Evolutionary conservation across 2,797 vertebrate species (phyloP), one percentile per base, ranked within the genome.

Genomic region (Halcyon smyrnensis): DNA sequence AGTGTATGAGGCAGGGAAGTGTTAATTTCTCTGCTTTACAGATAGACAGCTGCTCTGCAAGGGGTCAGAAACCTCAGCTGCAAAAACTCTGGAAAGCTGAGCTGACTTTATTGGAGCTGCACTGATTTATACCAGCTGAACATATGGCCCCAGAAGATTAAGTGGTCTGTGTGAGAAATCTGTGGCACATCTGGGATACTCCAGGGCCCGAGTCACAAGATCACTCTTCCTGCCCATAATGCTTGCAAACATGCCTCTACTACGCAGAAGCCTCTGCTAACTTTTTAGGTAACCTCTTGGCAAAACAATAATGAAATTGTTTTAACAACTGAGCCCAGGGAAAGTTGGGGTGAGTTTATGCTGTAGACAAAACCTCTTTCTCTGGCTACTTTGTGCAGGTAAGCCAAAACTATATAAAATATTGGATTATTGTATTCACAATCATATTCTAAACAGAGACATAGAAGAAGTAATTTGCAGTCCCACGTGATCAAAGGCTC

Each of bases 61-160:
- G 39, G 45, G 91, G 95, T 94, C 89, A 95, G 45, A 87, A 96
- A 93, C 53, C 50, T 85, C 90, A 90, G 88, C 90, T 87, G 86
- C 74, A 93, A 68, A 94, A 92, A 94, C 93, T 91, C 86, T 7
- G 1, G 93, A 90, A 83, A 96, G 81, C 88, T 75, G 64, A 93
- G 67, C 65, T 95, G 88, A 85, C 77, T 94, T 96, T 83, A 90
- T 87, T 93, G 93, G 86, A 89, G 75, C 60, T 95, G 34, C 2
- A 6, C 80, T 95, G 93, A 95, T 96, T 96, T 94, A 94, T 94
- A 93, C 94, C 94, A 96, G 94, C 90, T 91, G 88, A 95, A 95
- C 90, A 93, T 90, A 87, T 28, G 90, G 92, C 68, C 86, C 53
- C 68, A 92, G 74, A 95, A 95, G 88, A 94, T 93, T 93, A 97